These are phyloP conservation scores for Sinopyrophorus schimmeli DNA, from an alignment of 2,888 invertebrate genomes.

Conservation along the genomic window DNA sequence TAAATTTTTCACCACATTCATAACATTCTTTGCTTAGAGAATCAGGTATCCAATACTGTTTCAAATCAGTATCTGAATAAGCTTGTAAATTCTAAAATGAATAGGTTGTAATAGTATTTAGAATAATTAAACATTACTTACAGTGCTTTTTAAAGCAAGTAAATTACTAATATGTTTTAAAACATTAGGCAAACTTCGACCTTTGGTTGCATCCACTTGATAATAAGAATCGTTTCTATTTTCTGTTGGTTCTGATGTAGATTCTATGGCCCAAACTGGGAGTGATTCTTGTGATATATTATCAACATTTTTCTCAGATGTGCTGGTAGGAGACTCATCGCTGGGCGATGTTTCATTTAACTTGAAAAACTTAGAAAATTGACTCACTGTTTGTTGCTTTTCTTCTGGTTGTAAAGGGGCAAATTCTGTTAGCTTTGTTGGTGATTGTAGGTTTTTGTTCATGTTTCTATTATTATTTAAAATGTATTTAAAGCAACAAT, in stretches of 20 bases:
- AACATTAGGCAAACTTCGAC: constrained; percentile 83
- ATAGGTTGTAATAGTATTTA: no score
- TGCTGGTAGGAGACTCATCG: constrained; percentile 43
- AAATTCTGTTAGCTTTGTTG: constrained; percentile 75
- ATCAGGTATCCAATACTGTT: constrained; percentile 97
- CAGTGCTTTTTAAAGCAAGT: constrained; percentile 77
- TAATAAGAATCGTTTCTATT: constrained; percentile 35
- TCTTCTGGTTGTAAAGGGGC: constrained; percentile 77
- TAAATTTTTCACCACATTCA: constrained; percentile 94
- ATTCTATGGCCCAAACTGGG: constrained; percentile 51
- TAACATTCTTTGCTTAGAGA: constrained; percentile 96
- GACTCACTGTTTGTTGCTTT: constrained; percentile 71
- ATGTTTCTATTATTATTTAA: no score
- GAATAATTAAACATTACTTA: no score
- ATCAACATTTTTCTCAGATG: constrained; percentile 36
- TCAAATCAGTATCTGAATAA: constrained; percentile 85
- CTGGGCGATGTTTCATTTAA: constrained; percentile 63
- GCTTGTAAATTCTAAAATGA: constrained; percentile 68
- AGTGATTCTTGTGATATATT: constrained; percentile 45
- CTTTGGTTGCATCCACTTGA: constrained; percentile 65
- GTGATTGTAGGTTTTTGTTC: constrained; percentile 65
- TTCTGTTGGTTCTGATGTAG: constrained; percentile 49
- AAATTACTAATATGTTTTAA: constrained; percentile 85
- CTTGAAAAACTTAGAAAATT: constrained; percentile 75
- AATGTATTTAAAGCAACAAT: no score